These are phyloP conservation scores for Pocillopora grandis DNA, from an alignment of 92 coral and sea anemone species.

Conservation along the genomic window DNA sequence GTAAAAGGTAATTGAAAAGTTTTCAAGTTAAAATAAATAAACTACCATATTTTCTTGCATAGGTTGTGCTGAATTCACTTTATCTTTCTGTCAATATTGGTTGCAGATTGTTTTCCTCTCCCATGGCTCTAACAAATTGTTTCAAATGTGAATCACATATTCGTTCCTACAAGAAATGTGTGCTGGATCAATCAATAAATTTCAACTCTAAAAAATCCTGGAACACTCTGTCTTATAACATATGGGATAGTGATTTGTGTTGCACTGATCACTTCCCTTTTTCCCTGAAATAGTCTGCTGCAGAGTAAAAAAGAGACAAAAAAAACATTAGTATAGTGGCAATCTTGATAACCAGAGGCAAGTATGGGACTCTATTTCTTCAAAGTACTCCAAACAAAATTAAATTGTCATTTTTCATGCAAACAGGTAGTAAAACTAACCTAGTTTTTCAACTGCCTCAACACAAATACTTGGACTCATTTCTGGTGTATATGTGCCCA, in stretches of 20 bases:
- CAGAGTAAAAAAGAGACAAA: slow-evolving; percentile 1
- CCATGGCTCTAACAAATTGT: too few species aligned
- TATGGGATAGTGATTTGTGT: background rate
- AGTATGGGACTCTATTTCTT: too few species aligned
- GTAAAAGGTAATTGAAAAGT: background rate
- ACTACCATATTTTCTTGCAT: background rate
- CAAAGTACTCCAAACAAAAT: background rate
- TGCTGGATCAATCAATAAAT: too few species aligned
- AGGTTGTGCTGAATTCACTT: background rate
- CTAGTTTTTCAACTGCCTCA: slow-evolving; percentile 93
- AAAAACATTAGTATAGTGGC: background rate
- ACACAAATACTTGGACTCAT: slow-evolving; percentile 99
- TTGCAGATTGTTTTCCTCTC: too few species aligned
- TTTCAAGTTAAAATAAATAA: background rate
- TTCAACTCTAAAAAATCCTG: too few species aligned
- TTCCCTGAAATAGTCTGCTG: slow-evolving; percentile 97
- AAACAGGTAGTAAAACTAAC: slow-evolving; percentile 43
- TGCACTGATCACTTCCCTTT: slow-evolving; percentile 72
- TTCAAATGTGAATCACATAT: too few species aligned
- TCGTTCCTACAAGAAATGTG: too few species aligned
- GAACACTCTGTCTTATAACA: background rate
- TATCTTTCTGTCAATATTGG: too few species aligned
- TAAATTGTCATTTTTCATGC: background rate
- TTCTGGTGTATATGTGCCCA: slow-evolving; percentile 79
- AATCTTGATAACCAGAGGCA: background rate